Evolutionary conservation across 2,113 vertebrate species (phyloP).

Genomic region (Mesocricetus auratus): DNA sequence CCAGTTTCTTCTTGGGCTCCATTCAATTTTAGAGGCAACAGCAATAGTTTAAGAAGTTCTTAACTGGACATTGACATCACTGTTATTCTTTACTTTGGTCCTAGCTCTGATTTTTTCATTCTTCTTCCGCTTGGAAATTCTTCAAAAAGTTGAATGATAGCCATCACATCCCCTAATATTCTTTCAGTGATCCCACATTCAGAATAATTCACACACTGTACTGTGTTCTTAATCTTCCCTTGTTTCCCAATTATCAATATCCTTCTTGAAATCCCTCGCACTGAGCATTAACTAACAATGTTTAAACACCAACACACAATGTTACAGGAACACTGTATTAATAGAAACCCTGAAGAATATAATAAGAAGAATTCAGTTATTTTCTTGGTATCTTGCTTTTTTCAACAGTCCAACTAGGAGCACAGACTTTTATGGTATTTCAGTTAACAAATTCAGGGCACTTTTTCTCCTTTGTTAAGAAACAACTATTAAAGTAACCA

Average conservation of each 20-base stretch:
- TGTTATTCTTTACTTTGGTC: slow-evolving; percentile 23
- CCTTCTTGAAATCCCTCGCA: slow-evolving; percentile 15
- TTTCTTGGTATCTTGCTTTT: slow-evolving; percentile 5
- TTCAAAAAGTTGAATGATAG: slow-evolving; percentile 47
- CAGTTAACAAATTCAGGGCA: neutral
- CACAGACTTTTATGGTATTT: neutral
- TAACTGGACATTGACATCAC: neutral
- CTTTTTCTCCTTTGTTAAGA: neutral
- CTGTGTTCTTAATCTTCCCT: neutral
- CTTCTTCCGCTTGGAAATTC: slow-evolving; percentile 41
- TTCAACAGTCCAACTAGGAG: neutral
- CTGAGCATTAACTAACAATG: neutral
- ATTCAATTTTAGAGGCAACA: neutral
- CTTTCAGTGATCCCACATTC: slow-evolving; percentile 24
- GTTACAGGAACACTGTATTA: neutral
- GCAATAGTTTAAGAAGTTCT: slow-evolving; percentile 49
- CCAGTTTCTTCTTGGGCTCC: slow-evolving; percentile 24
- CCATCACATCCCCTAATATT: neutral
- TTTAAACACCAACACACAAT: neutral
- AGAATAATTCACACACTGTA: slow-evolving; percentile 22
- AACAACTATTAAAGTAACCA: slow-evolving; percentile 39
- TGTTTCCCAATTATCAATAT: neutral
- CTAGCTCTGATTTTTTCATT: slow-evolving; percentile 14
- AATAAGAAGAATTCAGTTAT: neutral
- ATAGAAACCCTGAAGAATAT: slow-evolving; percentile 11